A percentile compares a stretch with the other conserved stretches of the same genome.
phyloP scores from a whole-genome alignment of 2,113 vertebrate genomes.

The Abramis brama region DNA sequence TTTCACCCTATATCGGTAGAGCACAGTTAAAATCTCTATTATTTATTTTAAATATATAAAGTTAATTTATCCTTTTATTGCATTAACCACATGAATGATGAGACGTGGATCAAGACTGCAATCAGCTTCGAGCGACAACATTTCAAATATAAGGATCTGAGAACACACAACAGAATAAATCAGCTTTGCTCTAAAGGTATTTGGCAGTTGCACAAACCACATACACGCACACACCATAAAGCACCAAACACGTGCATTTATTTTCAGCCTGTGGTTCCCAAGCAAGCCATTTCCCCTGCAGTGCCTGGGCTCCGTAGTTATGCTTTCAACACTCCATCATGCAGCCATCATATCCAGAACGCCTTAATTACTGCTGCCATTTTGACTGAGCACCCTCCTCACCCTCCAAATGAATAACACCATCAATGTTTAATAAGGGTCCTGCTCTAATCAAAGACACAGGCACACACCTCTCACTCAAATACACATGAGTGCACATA shows the following conservation, averaged over 20 bases:
- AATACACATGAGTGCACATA: constrained; percentile 20
- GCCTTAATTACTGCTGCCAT: constrained; percentile 94
- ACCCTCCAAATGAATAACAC: constrained; percentile 83
- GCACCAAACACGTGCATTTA: background rate
- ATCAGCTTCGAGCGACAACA: background rate
- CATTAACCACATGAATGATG: background rate
- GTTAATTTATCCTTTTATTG: background rate
- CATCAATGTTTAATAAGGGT: constrained; percentile 88
- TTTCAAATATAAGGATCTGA: background rate
- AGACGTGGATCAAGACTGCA: background rate
- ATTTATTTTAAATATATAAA: background rate
- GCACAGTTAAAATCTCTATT: background rate
- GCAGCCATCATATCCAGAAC: constrained; percentile 71
- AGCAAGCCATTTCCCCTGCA: constrained; percentile 34
- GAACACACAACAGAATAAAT: background rate
- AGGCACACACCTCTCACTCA: constrained; percentile 68
- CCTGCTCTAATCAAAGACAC: constrained; percentile 67
- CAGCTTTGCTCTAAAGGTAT: constrained; percentile 16
- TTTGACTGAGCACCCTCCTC: constrained; percentile 85
- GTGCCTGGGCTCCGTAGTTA: constrained; percentile 66
- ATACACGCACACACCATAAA: background rate
- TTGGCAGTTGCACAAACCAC: background rate
- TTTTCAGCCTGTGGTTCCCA: constrained; percentile 16
- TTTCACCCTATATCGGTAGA: background rate
- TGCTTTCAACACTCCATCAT: constrained; percentile 87